phyloP scores from a whole-genome alignment of 2,113 vertebrate species.

The Phalacrocorax pelagicus region DNA sequence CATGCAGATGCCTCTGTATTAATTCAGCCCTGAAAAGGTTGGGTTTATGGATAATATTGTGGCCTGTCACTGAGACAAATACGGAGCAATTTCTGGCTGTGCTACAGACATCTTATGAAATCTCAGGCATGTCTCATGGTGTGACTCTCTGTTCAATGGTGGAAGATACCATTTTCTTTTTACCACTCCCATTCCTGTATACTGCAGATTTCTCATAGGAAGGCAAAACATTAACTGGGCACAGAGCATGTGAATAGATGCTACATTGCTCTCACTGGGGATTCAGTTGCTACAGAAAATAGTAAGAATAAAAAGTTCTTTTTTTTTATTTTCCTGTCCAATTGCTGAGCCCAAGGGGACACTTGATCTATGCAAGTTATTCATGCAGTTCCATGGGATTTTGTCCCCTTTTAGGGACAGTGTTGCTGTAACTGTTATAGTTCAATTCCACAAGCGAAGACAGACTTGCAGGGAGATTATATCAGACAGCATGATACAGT shows the following conservation, averaged over 20 bases:
- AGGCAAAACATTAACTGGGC: accelerated
- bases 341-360: neutral
- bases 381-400: neutral
- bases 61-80: neutral
- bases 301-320: neutral
- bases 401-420: neutral
- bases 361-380: neutral
- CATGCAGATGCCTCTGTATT: neutral
- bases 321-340: neutral
- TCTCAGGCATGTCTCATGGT: neutral
- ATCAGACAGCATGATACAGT: neutral
- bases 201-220: neutral
- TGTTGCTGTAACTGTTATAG: neutral
- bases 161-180: neutral
- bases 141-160: neutral
- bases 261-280: neutral
- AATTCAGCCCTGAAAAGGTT: neutral
- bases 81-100: neutral
- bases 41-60: neutral
- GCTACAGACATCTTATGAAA: neutral
- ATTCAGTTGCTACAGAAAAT: neutral
- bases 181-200: neutral
- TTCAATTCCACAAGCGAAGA: neutral
- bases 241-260: neutral
- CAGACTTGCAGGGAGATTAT: neutral